These are phyloP conservation scores for Emydoidea blandingii DNA, from an alignment of 2,797 vertebrate species.

Conservation along the genomic window DNA sequence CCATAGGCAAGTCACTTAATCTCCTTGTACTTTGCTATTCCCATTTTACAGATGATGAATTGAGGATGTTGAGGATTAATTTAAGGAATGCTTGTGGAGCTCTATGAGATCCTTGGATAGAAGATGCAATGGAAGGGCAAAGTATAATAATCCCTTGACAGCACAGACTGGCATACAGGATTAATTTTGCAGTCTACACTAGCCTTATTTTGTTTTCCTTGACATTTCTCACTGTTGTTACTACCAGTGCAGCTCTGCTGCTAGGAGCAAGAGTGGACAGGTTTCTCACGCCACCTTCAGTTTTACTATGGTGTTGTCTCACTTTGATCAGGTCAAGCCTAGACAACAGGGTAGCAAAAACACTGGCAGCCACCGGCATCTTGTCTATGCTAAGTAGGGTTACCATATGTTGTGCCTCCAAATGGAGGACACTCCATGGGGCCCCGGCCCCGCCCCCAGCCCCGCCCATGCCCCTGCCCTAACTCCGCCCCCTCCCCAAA, in stretches of 20 bases:
- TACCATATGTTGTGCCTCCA: too few relatives aligned
- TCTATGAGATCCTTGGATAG: not conserved
- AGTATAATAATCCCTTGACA: not conserved
- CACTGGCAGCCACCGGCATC: not conserved
- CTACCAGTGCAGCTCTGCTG: not conserved
- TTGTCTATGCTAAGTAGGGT: not conserved
- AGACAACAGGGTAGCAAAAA: not conserved
- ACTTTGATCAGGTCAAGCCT: accelerated
- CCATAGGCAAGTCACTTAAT: not conserved
- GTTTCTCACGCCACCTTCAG: not conserved
- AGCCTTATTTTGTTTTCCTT: not conserved
- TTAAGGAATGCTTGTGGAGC: not conserved
- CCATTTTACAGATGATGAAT: not conserved
- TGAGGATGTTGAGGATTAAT: not conserved
- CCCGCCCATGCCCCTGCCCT: too few relatives aligned
- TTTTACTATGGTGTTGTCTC: not conserved
- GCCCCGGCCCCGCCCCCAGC: too few relatives aligned
- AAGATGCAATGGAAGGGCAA: not conserved
- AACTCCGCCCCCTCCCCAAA: too few relatives aligned
- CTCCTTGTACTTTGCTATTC: not conserved
- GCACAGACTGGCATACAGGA: not conserved
- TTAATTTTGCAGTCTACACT: not conserved
- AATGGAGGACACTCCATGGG: too few relatives aligned
- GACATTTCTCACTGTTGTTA: not conserved
- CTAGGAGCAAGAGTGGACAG: not conserved